Percentiles rank a stretch among this genome's conserved stretches.
phyloP scores from a whole-genome alignment of 2,797 vertebrate species.

The Brachyalestes nurse region DNA sequence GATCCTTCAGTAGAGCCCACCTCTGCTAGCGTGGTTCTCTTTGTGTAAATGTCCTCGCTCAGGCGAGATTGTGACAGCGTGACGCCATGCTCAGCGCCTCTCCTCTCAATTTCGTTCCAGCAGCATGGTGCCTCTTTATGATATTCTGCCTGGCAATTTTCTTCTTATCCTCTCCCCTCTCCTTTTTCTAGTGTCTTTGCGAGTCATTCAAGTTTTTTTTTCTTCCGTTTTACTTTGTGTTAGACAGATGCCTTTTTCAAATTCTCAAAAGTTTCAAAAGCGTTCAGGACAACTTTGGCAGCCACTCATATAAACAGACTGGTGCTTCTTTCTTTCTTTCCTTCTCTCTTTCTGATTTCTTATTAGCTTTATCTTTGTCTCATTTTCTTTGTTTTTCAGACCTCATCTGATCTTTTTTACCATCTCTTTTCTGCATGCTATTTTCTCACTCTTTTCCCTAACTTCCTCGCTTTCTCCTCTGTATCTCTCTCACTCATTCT shows the following conservation, averaged over 20 bases:
- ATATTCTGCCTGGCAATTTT: constrained; percentile 59
- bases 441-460: too few species aligned
- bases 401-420: too few species aligned
- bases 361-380: too few species aligned
- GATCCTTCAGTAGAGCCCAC: constrained; percentile 30
- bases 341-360: too few species aligned
- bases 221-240: constrained; percentile 7
- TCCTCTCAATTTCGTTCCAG: constrained; percentile 54
- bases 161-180: constrained; percentile 49
- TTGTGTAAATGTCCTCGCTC: constrained; percentile 51
- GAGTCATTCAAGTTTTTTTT: constrained; percentile 32
- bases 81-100: constrained; percentile 51
- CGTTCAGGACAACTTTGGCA: constrained; percentile 14
- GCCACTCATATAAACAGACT: constrained; percentile 21
- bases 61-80: constrained; percentile 53
- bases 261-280: constrained; percentile 16
- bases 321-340: background rate
- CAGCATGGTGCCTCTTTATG: constrained; percentile 59
- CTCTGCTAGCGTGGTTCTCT: constrained; percentile 31
- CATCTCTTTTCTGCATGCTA: too few species aligned
- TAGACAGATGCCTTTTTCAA: constrained; percentile 14
- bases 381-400: too few species aligned
- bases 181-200: constrained; percentile 30
- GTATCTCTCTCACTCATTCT: too few species aligned
- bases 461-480: too few species aligned